Evolutionary conservation across 1,140 invertebrate species (phyloP), one percentile per base, ranked within the genome.

Genomic region (Solenopsis fugax): DNA sequence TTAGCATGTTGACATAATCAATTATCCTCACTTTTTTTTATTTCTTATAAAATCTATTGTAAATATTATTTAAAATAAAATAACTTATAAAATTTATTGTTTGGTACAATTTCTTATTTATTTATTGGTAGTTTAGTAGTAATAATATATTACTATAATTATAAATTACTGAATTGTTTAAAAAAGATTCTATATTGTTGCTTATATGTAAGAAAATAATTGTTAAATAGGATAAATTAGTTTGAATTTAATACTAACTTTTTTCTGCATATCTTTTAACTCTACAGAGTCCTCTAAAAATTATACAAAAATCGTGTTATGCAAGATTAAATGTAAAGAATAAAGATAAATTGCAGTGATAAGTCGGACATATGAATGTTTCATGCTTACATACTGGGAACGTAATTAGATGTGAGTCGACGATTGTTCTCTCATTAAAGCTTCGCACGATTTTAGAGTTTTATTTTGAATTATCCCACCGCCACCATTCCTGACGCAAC

Each of bases 401-500:
- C 21, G 21, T 13, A 52, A 37, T 21, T 67, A 34, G 21, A 72
- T 48, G 54, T 18, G 7, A 13, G 65, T 67, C 16, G 71, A 34
- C 16, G 54, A 72, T 54, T 34, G 24, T 48, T 81, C 56, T 21
- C 21, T 48, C 34, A 10, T 45, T 45, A 58, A 72, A 72, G 24
- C 54, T 82, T 60, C 7, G 80, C 69, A 34, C 80, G 12, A 72
- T 48, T 81, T n/a, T 56, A 5, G 21, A 2, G n/a, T 58, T 45
- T 58, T 56, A 73, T 82, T 73, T 82, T 37, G 58, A 72, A 56
- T 48, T 13, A 56, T 12, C 67, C 6, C 7, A 85, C 7, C 78
- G 18, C 7, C 41, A 7, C 41, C 29, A 37, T 72, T 87, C 29
- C 48, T 52, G 85, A 41, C 24, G 50, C 21, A 9, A 0, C 2